phyloP scores from a whole-genome alignment of 2,113 vertebrate species.

The Brevimyrus niger region DNA sequence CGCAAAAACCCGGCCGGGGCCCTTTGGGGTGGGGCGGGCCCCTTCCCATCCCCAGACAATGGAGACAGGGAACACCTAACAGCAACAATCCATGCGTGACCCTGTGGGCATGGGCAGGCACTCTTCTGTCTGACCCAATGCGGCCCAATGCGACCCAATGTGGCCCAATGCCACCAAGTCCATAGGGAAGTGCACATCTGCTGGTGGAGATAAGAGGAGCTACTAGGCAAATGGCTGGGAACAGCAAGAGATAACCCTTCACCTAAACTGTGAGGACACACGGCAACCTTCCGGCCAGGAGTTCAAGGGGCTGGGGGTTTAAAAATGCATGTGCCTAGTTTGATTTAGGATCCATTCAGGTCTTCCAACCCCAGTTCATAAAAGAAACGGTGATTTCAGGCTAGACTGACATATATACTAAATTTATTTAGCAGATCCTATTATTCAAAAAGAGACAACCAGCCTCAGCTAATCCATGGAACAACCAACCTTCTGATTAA shows the following conservation, averaged over 20 bases:
- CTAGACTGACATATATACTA: neutral
- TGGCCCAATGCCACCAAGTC: neutral
- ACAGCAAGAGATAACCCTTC: neutral
- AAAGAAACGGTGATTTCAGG: neutral
- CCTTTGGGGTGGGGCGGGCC: too few species aligned
- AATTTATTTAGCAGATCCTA: neutral
- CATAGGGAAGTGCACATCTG: neutral
- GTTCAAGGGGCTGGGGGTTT: neutral
- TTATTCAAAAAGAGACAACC: neutral
- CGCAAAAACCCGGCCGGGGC: too few species aligned
- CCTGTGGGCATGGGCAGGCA: neutral
- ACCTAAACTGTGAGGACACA: neutral
- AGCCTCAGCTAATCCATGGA: neutral
- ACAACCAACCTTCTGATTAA: neutral
- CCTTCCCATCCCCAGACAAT: neutral
- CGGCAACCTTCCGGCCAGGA: neutral
- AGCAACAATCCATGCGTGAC: neutral
- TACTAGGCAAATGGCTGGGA: neutral
- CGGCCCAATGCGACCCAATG: neutral
- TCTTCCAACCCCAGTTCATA: neutral
- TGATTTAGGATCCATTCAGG: neutral
- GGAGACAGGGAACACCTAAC: neutral
- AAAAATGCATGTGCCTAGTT: neutral
- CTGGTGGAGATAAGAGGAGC: neutral
- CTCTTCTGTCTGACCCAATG: neutral